Base-by-base conservation (phyloP, 2,797 vertebrate species). In the Tapirus indicus region DNA sequence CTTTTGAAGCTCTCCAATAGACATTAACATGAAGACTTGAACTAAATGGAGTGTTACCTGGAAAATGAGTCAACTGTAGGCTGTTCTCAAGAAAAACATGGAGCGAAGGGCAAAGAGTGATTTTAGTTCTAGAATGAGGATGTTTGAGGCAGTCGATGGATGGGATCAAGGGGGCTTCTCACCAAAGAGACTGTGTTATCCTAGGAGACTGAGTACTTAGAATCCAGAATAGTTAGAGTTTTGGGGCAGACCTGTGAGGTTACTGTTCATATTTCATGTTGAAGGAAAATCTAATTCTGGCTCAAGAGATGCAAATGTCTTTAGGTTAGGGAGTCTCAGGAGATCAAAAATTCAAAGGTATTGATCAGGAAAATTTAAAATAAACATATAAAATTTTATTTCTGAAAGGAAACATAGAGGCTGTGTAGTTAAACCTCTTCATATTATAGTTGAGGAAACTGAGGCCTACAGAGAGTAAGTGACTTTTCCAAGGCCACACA, bases 351-450 rank as follows among this genome's bases (percentile, higher is more conserved):
- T 75, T 44, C 80, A 87, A 77, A 92, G 47, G 17, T 56, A 79
- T 85, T 27, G 44, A 80, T 11, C 54, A 84, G 83, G 64, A 82
- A 91, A 47, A 91, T 44, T 91, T 68, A 87, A 62, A 84, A 71
- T 54, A 75, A 71, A 83, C 54, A 56, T 86, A 78, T 27, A 92
- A 78, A 71, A 71, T 78, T 86, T 85, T 91, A 58, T 83, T 41
- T 23, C 44, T 91, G 62, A 78, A 82, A 77, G 41, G 38, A 83
- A 87, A 52, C n/a, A 47, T 88, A 84, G 79, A 91, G 62, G 78
- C 35, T 9, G 82, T 62, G 29, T 74, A 69, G 25, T 93, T 44
- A 80, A 87, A 94, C 7, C 2, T 66, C 35, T 79, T 85, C 35
- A 56, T 88, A 91, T 85, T 84, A 44, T 41, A 85, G 6, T 56